phyloP scores from a whole-genome alignment of 2,888 invertebrate species.

The Gastrophysa polygoni region DNA sequence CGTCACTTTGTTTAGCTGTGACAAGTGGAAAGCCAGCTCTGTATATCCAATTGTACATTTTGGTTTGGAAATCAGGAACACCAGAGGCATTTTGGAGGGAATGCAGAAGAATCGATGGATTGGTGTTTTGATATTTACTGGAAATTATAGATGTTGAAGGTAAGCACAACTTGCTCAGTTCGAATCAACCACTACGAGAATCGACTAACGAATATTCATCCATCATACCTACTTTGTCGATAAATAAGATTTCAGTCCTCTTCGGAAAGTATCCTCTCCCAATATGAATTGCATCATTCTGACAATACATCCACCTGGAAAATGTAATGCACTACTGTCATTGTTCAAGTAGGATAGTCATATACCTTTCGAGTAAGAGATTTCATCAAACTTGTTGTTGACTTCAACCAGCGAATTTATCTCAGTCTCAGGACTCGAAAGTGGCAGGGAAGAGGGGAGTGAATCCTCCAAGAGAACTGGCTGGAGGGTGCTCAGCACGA shows the following conservation, averaged over 20 bases:
- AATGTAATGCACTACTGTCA: not conserved
- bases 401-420: slow-evolving; percentile 62
- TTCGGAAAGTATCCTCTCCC: slow-evolving; percentile 61
- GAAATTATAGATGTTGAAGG: slow-evolving; percentile 12
- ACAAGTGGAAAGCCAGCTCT: slow-evolving; percentile 67
- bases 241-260: slow-evolving; percentile 65
- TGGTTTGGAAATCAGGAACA: slow-evolving; percentile 26
- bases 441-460: slow-evolving; percentile 57
- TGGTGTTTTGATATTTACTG: slow-evolving; percentile 57
- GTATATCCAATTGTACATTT: slow-evolving; percentile 67
- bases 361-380: slow-evolving; percentile 69
- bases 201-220: not conserved
- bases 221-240: slow-evolving; percentile 58
- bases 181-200: not conserved
- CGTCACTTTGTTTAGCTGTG: slow-evolving; percentile 49
- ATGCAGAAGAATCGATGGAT: slow-evolving; percentile 61
- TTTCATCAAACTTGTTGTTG: slow-evolving; percentile 63
- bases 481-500: slow-evolving; percentile 71
- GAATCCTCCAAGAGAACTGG: slow-evolving; percentile 46
- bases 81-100: slow-evolving; percentile 53
- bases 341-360: no score
- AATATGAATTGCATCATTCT: slow-evolving; percentile 71
- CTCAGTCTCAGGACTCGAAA: slow-evolving; percentile 57
- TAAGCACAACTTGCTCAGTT: not conserved
- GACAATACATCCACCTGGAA: slow-evolving; percentile 51